Evolutionary conservation across 2,113 vertebrate genomes (phyloP), one percentile per base, ranked within the genome.

Genomic region (Microtus oregoni): DNA sequence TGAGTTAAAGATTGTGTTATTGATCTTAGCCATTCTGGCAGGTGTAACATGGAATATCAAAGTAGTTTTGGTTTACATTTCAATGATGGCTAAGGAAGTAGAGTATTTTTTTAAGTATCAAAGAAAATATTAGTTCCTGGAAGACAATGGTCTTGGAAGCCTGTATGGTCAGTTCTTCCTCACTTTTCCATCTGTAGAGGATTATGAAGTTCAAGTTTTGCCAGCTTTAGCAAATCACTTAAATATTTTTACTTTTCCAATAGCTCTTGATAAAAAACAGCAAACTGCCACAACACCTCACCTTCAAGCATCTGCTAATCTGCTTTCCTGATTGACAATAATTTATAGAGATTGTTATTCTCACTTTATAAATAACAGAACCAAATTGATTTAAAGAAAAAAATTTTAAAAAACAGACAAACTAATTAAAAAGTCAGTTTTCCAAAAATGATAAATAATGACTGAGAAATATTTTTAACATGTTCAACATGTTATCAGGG

Each of bases 171-270:
- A 68, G 78, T 91, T 92, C 11, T 41, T 44, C 10, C 1, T 94
- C 10, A 7, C 0, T 32, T 73, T 92, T 19, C 14, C 35, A 55
- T 8, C 90, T 6, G 14, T 97, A 94, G 24, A 73, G 5, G 86
- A 76, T 19, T 67, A 20, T 67, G 52, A 94, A 91, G 67, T 1
- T 83, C 12, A 81, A 77, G 14, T 58, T 89, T 96, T 79, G 79
- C 7, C 12, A 30, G 73, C 52, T 92, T 93, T 76, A 63, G 2
- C 7, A n/a, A 91, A n/a, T 73, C 35, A 75, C 30, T 76, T 67
- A 90, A 96, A 76, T 55, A 17, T 17, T 61, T 35, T 89, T 38
- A 90, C 50, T 88, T 85, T 86, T 92, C 22, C 63, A 85, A 52
- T 24, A 76, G 22, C 68, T 28, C 28, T 75, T 92, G 7, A 41